These are phyloP conservation scores for Corvus cornix DNA, from an alignment of 2,113 vertebrate species.

Conservation along the genomic window DNA sequence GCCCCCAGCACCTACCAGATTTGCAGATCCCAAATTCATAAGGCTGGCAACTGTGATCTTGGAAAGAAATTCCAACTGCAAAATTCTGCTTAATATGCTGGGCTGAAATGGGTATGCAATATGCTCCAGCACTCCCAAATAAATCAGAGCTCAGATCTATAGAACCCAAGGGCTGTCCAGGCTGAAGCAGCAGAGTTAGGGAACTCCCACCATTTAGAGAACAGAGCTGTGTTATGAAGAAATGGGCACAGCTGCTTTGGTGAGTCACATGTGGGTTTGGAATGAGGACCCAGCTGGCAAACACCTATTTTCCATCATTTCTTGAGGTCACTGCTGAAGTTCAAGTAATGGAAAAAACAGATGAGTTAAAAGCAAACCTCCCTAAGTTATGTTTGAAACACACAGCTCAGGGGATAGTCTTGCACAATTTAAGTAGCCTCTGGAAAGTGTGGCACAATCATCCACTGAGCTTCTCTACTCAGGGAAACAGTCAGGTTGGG, in stretches of 20 bases:
- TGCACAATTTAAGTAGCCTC: not conserved
- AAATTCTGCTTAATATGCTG: not conserved
- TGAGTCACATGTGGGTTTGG: not conserved
- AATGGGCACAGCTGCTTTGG: not conserved
- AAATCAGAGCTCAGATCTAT: not conserved
- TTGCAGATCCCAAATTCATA: not conserved
- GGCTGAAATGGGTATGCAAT: not conserved
- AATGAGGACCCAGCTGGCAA: not conserved
- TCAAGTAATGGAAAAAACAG: not conserved
- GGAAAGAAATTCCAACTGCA: not conserved
- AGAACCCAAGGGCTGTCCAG: not conserved
- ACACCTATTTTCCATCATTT: not conserved
- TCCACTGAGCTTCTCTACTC: not conserved
- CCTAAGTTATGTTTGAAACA: not conserved
- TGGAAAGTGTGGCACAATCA: not conserved
- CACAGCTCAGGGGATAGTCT: not conserved
- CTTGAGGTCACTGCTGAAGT: not conserved
- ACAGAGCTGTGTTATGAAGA: not conserved
- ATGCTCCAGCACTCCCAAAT: not conserved
- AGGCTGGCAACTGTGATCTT: not conserved
- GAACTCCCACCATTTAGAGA: not conserved
- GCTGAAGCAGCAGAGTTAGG: not conserved
- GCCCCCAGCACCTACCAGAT: not conserved
- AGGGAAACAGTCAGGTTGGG: fast-evolving
- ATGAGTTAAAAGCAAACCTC: not conserved